Evolutionary conservation across 1,140 invertebrate species (phyloP).

Genomic region (Drosophila tropicalis): DNA sequence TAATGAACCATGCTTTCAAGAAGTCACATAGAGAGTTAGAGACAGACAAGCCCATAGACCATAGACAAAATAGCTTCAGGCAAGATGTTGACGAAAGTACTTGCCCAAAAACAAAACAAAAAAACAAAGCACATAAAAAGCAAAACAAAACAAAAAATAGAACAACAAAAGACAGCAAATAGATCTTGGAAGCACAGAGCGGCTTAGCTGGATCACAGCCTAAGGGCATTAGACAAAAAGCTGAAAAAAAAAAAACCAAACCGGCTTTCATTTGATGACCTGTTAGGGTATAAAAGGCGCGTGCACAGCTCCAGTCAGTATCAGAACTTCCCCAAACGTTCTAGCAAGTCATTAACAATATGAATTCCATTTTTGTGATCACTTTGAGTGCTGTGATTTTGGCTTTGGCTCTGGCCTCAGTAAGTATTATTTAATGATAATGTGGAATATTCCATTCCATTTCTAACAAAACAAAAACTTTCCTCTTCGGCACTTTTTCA

Average conservation of each 20-base stretch:
- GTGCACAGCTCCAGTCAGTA: slow-evolving; percentile 12
- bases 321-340: slow-evolving; percentile 65
- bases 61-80: slow-evolving; percentile 43
- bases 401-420: slow-evolving; percentile 55
- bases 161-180: slow-evolving; percentile 33
- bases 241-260: slow-evolving; percentile 37
- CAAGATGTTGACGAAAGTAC: slow-evolving; percentile 66
- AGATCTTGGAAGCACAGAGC: slow-evolving; percentile 39
- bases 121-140: slow-evolving; percentile 11
- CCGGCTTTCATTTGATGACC: slow-evolving; percentile 47
- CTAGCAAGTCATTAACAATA: slow-evolving; percentile 54
- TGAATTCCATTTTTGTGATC: slow-evolving; percentile 68
- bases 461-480: no score
- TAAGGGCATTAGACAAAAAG: slow-evolving; percentile 26
- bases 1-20: slow-evolving; percentile 67
- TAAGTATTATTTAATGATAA: slow-evolving; percentile 35
- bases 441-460: neutral
- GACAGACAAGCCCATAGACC: slow-evolving; percentile 21
- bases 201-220: slow-evolving; percentile 60
- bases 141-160: slow-evolving; percentile 27
- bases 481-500: neutral
- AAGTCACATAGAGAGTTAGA: slow-evolving; percentile 16
- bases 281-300: slow-evolving; percentile 53
- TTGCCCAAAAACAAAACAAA: slow-evolving; percentile 31
- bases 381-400: slow-evolving; percentile 58